Evolutionary conservation across 2,888 invertebrate genomes (phyloP), one percentile per base, ranked within the genome.

Genomic region (Amphipoea lucens): DNA sequence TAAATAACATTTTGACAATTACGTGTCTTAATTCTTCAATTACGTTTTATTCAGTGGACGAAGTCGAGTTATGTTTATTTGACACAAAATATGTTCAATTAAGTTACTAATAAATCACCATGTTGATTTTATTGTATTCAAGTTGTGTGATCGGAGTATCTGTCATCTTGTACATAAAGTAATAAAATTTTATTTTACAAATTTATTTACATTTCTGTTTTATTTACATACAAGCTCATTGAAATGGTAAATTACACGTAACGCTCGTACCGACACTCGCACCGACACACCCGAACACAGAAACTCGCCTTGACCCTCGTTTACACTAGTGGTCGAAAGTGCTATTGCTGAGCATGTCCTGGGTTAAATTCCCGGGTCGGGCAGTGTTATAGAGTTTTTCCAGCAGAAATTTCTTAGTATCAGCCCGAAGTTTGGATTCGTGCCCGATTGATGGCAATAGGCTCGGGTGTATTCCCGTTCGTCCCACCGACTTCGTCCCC

Each of bases 121-220:
- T 91, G 92, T 94, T 94, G 90, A 88, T 93, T 93, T 92, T 86
- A 88, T 88, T 94, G 90, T 94, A 93, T 94, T 94, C 90, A 91
- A 93, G 91, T 92, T 91, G 93, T 93, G 93, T 94, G 94, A 93
- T 93, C 91, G 94, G 95, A 94, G 94, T 95, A 94, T 92, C 92
- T 93, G 90, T 94, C 94, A 93, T 94, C 93, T 94, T 96, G 96
- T 96, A 96, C 92, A 96, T 96, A 96, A 95, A 95, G 94, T 96
- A 96, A 96, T 96, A 95, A 95, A 96, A 95, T 92, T 93, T 95
- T 96, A 96, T 96, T 96, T 96, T 78, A 81, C 66, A 82, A 83
- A 86, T 84, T 87, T 89, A 83, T 86, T 89, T 89, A 89, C 79
- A 90, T 91, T 91, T 92, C 78, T 91, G 89, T 94, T 94, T 95